Evolutionary conservation across 2,113 vertebrate genomes (phyloP).

Genomic region (Tiliqua scincoides): DNA sequence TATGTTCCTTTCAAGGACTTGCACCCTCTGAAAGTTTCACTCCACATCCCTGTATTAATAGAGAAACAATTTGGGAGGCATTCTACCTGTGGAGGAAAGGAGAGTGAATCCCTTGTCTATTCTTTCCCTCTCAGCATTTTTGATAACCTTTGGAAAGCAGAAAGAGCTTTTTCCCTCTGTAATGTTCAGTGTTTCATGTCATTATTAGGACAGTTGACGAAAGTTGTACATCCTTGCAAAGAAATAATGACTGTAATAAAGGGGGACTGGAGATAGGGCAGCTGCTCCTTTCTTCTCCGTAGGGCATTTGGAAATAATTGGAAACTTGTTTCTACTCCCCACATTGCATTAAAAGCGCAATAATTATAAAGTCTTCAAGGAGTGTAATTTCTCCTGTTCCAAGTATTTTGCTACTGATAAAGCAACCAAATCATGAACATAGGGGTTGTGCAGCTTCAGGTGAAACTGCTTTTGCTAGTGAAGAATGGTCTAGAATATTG

Average conservation of each 20-base stretch:
- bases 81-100: no score
- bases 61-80: fast-evolving
- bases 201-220: conserved; percentile 33
- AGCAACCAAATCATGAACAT: background rate
- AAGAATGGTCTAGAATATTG: conserved; percentile 12
- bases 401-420: background rate
- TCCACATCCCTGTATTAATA: background rate
- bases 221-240: conserved; percentile 6
- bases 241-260: background rate
- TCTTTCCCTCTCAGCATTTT: conserved; percentile 22
- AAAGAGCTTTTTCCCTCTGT: conserved; percentile 20
- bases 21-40: background rate
- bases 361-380: conserved; percentile 29
- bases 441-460: conserved; percentile 17
- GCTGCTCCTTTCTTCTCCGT: conserved; percentile 6
- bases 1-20: conserved; percentile 15
- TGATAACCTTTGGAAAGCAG: conserved; percentile 21
- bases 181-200: conserved; percentile 1
- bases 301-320: conserved; percentile 47
- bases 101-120: background rate
- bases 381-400: conserved; percentile 28
- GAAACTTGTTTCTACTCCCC: conserved; percentile 49
- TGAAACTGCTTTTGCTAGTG: conserved; percentile 18
- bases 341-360: conserved; percentile 25
- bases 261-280: background rate